Base-by-base conservation (phyloP, 2,113 vertebrate species). In the Scomber scombrus region DNA sequence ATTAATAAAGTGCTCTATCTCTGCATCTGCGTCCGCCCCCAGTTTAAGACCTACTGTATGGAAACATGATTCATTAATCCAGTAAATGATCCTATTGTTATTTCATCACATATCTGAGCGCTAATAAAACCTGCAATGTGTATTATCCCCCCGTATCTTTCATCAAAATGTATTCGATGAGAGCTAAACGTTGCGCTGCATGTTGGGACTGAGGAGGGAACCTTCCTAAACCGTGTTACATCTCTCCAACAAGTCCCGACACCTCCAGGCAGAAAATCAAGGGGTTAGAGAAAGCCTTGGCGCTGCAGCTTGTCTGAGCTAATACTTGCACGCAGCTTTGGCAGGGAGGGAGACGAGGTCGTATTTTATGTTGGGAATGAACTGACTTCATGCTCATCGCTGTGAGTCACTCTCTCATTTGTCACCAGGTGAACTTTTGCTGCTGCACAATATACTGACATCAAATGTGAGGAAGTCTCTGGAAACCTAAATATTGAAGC, bases 251-350 rank as follows among this genome's bases (percentile, higher is more conserved):
- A 91, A 85, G 89, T 85, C 86, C 71, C 15, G 18, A 90, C 90
- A 90, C 69, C 90, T 89, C 86, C 79, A 51, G 89, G 80, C 75
- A 31, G 58, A 78, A 85, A 81, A 86, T 82, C 75, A 71, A 26
- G 73, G 82, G 90, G 90, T 91, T 84, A 81, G 86, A 77, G 10
- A 21, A 87, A 88, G 88, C 85, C 84, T 82, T 75, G 79, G 78
- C 78, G 19, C 79, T 70, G 86, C 81, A 70, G 85, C 79, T 82
- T 31, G 89, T 91, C 86, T 91, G 88, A 84, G 63, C 67, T 78
- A 68, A 83, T 63, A 66, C 79, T 67, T 63, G 61, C 61, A 73
- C 84, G 45, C 64, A 75, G 79, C 58, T n/a, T 73, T 78, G 80
- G 83, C 79, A 71, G 58, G 23, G 70, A 51, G 56, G 73, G 55